Conservation (phyloP, 1,140 invertebrate genomes). For the Bombus huntii region DNA sequence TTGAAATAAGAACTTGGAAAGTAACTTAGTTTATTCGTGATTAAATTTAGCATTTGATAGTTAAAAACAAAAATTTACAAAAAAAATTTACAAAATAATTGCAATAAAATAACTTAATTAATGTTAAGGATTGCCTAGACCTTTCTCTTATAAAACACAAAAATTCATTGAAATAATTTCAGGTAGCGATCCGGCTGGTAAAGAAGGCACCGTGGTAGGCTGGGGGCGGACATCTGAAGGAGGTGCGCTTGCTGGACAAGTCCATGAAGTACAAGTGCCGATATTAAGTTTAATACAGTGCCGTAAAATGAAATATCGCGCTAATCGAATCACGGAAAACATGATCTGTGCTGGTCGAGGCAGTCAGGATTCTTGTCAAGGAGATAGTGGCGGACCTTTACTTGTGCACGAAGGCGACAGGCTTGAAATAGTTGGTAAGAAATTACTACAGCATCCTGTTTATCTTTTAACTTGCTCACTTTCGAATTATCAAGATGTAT, state of each 20-base stretch:
- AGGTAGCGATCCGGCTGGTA: constrained; percentile 88
- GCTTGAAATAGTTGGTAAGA: constrained; percentile 88
- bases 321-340: constrained; percentile 90
- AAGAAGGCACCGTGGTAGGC: constrained; percentile 89
- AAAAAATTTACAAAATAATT: neutral
- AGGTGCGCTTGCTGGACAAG: constrained; percentile 89
- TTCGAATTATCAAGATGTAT: neutral
- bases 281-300: constrained; percentile 91
- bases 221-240: constrained; percentile 93
- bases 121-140: too few species aligned
- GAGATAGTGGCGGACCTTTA: constrained; percentile 92
- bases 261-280: constrained; percentile 93
- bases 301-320: constrained; percentile 90
- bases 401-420: constrained; percentile 88
- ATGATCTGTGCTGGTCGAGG: constrained; percentile 92
- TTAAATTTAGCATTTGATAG: neutral
- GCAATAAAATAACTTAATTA: too few species aligned
- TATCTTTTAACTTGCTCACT: neutral
- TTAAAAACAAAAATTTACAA: neutral
- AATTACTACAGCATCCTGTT: constrained; percentile 8
- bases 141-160: too few species aligned
- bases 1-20: neutral
- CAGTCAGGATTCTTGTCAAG: constrained; percentile 92
- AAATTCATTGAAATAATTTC: neutral
- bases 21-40: too few species aligned